A percentile compares a stretch with the other conserved stretches of the same genome.
phyloP scores from a whole-genome alignment of 2,797 vertebrate genomes.

The Megalops cyprinoides region DNA sequence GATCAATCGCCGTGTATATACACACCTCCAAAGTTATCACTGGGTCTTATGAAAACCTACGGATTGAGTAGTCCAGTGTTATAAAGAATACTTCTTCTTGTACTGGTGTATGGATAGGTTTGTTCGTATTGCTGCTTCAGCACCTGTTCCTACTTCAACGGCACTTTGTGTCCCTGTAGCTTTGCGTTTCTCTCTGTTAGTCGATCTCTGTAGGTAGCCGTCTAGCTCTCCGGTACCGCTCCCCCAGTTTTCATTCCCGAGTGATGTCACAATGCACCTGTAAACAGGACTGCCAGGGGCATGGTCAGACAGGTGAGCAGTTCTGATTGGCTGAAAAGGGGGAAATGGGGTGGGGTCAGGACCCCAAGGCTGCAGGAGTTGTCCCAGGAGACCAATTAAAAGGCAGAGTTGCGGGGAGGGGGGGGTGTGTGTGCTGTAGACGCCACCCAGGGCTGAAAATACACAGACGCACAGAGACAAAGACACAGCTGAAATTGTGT shows the following conservation, averaged over 20 bases:
- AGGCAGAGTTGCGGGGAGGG: slow-evolving; percentile 45
- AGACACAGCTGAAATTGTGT: background rate
- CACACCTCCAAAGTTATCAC: no score
- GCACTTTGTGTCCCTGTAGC: background rate
- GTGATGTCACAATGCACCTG: slow-evolving; percentile 50
- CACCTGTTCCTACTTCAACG: no score
- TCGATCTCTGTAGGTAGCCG: background rate
- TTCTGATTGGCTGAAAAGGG: slow-evolving; percentile 53
- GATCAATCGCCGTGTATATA: no score
- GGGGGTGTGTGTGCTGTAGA: no score
- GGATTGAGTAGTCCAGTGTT: no score
- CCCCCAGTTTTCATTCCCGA: slow-evolving; percentile 19
- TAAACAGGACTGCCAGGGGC: slow-evolving; percentile 55
- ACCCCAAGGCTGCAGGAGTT: slow-evolving; percentile 26
- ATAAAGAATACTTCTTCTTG: no score
- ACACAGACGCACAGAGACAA: slow-evolving; percentile 1
- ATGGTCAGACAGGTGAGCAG: slow-evolving; percentile 34
- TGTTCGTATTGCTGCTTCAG: no score
- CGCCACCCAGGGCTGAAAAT: slow-evolving; percentile 19
- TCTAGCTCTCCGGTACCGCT: background rate
- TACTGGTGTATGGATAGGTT: no score
- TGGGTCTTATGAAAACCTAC: no score
- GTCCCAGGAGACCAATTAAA: slow-evolving; percentile 63
- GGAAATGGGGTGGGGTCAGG: slow-evolving; percentile 14
- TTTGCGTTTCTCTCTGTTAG: background rate